Evolutionary conservation across 1,140 invertebrate genomes (phyloP).

Genomic region (Carposina sasakii): DNA sequence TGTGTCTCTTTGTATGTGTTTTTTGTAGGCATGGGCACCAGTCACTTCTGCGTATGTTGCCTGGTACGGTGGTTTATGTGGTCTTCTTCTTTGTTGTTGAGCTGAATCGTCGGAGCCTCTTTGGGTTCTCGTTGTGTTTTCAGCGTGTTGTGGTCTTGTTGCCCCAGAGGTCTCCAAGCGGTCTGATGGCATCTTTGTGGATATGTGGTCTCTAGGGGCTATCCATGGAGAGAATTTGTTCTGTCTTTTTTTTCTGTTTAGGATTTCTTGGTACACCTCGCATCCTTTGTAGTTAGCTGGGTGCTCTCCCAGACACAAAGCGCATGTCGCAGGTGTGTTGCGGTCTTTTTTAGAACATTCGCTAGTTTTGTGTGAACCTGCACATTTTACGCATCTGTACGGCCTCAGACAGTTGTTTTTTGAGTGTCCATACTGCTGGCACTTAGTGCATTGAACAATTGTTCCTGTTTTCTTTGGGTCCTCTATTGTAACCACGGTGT

Average conservation of each 20-base stretch:
- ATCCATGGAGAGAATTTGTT: not conserved
- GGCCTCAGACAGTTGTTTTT: slow-evolving; percentile 3
- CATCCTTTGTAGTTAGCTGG: not conserved
- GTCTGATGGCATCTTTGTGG: no score
- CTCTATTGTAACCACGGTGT: not conserved
- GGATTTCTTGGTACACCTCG: not conserved
- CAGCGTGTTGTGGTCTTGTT: not conserved
- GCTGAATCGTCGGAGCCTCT: not conserved
- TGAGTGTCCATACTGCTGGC: slow-evolving; percentile 7
- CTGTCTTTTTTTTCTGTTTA: not conserved
- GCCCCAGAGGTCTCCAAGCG: not conserved
- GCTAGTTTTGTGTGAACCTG: not conserved
- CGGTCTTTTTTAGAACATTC: not conserved
- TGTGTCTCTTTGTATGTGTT: not conserved
- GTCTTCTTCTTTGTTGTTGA: not conserved
- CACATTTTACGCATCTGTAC: slow-evolving; percentile 3
- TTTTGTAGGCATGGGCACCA: not conserved
- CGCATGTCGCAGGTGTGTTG: not conserved
- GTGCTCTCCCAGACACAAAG: not conserved
- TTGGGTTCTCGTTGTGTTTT: not conserved
- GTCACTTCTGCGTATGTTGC: not conserved
- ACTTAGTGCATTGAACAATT: not conserved
- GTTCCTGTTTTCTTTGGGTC: not conserved
- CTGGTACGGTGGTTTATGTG: not conserved
- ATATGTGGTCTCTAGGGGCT: not conserved